Evolutionary conservation across 2,797 vertebrate species (phyloP).

Genomic region (Rhinophrynus dorsalis): DNA sequence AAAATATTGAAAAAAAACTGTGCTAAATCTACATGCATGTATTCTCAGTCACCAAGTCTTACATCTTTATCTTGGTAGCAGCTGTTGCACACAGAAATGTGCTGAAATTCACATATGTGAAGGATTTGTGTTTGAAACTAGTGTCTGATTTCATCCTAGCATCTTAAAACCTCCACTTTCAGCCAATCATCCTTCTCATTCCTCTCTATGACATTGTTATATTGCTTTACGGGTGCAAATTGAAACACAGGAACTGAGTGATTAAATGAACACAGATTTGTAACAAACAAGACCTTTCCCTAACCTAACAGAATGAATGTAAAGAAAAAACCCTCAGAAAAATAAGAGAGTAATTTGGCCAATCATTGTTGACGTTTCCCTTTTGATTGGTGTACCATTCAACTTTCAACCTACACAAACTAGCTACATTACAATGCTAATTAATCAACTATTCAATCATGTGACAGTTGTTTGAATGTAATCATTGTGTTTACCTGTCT

Average conservation of each 20-base stretch:
- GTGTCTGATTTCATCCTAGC: no score
- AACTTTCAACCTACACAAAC: background rate
- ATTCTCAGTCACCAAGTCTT: background rate
- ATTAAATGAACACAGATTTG: conserved; percentile 9
- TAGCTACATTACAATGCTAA: conserved; percentile 12
- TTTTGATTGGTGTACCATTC: background rate
- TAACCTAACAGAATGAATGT: conserved; percentile 18
- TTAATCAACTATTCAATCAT: conserved; percentile 20
- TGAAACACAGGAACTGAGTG: conserved; percentile 11
- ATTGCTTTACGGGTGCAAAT: conserved; percentile 2
- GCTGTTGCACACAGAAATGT: background rate
- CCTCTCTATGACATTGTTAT: background rate
- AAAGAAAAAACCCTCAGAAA: no score
- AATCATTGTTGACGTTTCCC: background rate
- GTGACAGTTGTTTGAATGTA: conserved; percentile 21
- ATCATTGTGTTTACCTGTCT: conserved; percentile 22
- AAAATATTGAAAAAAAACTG: no score
- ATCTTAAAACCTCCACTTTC: background rate
- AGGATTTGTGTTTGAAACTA: background rate
- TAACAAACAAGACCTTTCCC: conserved; percentile 9
- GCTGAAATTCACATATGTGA: background rate
- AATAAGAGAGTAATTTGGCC: conserved; percentile 6
- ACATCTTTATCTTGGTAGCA: background rate
- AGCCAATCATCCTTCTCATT: background rate
- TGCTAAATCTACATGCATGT: no score